Evolutionary conservation across 2,113 vertebrate species (phyloP), one percentile per base, ranked within the genome.

Genomic region (Nanorana parkeri): DNA sequence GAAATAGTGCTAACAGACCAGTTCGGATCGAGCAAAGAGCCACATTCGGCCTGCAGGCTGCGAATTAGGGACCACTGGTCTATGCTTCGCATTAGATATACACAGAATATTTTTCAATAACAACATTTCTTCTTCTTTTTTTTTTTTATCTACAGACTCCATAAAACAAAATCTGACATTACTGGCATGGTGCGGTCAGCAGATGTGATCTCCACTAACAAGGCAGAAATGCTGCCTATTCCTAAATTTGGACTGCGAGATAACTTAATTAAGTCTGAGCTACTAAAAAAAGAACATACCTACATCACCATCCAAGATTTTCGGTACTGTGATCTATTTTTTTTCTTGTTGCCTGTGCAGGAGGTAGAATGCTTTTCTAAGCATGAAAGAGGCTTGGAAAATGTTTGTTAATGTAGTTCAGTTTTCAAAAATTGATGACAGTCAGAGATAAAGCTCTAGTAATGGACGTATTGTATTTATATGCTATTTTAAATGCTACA

Each of bases 221-320:
- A 95, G 86, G 92, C 92, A 65, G 95, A 94, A 3, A 93, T 96
- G 76, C 88, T 96, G 60, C 86, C 93, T 66, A 91, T 98, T 88
- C 93, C 95, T 0, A 94, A 95, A 88, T 96, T 96, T 81, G 95
- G 93, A 3, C 89, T 97, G 16, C 92, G 97, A 51, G 96, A 98
- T 81, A 97, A 94, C 32, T 92, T 98, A 16, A 93, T 99, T 86
- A 95, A 85, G 84, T 97, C 95, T 83, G 93, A 95, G 83, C 94
- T 99, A 16, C 68, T 92, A 20, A 96, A 96, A 85, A 96, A 91
- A 81, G 95, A 98, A 87, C 94, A 94, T 2, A 85, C 90, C 17
- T 99, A 98, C 89, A 97, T 95, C 1, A 88, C 93, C 75, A 90
- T 96, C 84, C 91, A 95, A 87, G 85, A 89, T 85, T 99, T 94